A percentile compares a stretch with the other conserved stretches of the same genome.
phyloP scores from a whole-genome alignment of 2,113 vertebrate species.

The Mus spicilegus region DNA sequence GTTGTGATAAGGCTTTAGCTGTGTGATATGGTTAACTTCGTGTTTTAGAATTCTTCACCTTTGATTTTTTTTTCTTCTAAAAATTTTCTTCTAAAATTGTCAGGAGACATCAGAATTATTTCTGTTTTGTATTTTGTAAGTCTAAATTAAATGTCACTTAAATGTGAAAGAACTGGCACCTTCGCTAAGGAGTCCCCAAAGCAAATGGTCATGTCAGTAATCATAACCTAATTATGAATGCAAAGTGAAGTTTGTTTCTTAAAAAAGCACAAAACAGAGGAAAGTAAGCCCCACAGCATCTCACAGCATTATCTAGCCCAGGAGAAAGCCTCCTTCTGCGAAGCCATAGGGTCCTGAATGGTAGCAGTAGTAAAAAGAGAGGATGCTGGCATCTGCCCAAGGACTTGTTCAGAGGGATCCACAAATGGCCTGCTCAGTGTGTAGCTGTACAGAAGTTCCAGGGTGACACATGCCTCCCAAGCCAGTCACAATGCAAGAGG shows the following conservation, averaged over 20 bases:
- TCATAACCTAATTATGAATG: constrained; percentile 81
- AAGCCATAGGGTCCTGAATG: constrained; percentile 60
- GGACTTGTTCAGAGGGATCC: constrained; percentile 81
- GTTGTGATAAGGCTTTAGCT: constrained; percentile 47
- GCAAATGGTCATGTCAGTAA: constrained; percentile 81
- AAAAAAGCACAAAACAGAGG: constrained; percentile 48
- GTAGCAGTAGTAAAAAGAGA: constrained; percentile 66
- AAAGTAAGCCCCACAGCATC: not conserved
- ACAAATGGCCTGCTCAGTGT: constrained; percentile 82
- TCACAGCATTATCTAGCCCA: not conserved
- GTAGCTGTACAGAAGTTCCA: constrained; percentile 86
- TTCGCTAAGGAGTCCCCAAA: constrained; percentile 84
- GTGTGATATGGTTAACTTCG: constrained; percentile 70
- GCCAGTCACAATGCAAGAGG: constrained; percentile 87
- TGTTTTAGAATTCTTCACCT: constrained; percentile 67
- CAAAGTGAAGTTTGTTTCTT: constrained; percentile 70
- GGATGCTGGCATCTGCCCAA: constrained; percentile 80
- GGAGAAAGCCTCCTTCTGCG: constrained; percentile 46
- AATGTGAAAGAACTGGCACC: constrained; percentile 77
- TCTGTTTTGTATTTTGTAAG: constrained; percentile 75
- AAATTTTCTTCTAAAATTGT: constrained; percentile 66
- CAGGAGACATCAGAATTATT: constrained; percentile 78
- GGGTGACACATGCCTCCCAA: constrained; percentile 92
- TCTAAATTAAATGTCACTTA: constrained; percentile 79
- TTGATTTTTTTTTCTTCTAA: constrained; percentile 71